Evolutionary conservation across 1,140 invertebrate species (phyloP).

Genomic region (Ctenoplectra terminalis): DNA sequence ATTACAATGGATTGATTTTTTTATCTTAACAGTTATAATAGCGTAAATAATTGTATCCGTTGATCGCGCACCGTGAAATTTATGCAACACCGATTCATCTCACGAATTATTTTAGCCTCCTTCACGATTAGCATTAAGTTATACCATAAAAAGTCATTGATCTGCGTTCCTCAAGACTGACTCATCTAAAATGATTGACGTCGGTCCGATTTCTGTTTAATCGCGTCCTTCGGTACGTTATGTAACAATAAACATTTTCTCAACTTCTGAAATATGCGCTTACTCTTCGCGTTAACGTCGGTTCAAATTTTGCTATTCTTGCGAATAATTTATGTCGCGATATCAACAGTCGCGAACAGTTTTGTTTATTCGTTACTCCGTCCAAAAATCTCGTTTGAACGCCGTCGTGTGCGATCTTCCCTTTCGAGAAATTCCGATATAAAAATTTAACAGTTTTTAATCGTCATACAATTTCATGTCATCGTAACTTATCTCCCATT

Average conservation of each 20-base stretch:
- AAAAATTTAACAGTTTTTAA: no score
- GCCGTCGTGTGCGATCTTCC: no score
- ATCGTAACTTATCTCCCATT: no score
- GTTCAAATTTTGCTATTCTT: neutral
- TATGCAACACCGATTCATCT: conserved; percentile 19
- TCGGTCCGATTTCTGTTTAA: neutral
- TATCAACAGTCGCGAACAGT: neutral
- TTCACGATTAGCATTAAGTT: neutral
- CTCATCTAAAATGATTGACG: conserved; percentile 7
- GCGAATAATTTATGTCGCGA: neutral
- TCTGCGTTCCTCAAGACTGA: neutral
- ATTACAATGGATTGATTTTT: neutral
- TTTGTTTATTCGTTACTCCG: neutral
- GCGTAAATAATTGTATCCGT: conserved; percentile 7
- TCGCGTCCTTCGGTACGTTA: neutral
- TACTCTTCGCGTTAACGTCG: conserved; percentile 1
- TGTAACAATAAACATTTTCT: conserved; percentile 16
- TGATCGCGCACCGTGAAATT: conserved; percentile 22
- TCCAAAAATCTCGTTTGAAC: neutral
- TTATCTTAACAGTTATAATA: conserved; percentile 23
- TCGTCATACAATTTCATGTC: no score
- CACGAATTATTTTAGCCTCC: conserved; percentile 6
- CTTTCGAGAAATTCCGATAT: no score
- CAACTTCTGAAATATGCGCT: conserved; percentile 16
- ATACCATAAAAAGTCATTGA: conserved; percentile 1